These are phyloP conservation scores for Rotaria sp. DNA, from an alignment of 2,888 invertebrate species.

Conservation along the genomic window DNA sequence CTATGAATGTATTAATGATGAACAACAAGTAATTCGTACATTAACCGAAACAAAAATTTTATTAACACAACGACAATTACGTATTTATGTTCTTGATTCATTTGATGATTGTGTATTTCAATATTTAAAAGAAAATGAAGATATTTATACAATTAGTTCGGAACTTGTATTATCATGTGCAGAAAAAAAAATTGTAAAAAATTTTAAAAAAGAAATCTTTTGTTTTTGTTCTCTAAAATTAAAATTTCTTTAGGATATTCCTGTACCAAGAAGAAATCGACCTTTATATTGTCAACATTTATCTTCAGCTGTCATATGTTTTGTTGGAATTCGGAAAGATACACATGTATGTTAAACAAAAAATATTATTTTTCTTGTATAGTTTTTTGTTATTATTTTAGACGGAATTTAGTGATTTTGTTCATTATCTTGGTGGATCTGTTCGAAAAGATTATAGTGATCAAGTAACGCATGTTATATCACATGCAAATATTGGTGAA, in stretches of 20 bases:
- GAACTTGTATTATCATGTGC: slow-evolving; percentile 24
- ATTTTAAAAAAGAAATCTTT: too few species aligned
- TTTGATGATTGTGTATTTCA: slow-evolving; percentile 29
- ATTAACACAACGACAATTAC: slow-evolving; percentile 6
- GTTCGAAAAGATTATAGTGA: slow-evolving; percentile 81
- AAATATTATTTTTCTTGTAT: not conserved
- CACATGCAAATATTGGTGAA: slow-evolving; percentile 77
- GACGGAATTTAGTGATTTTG: slow-evolving; percentile 60
- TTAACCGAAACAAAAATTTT: not conserved
- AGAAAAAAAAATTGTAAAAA: slow-evolving; percentile 2
- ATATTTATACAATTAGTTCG: slow-evolving; percentile 19
- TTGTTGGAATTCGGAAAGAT: not conserved
- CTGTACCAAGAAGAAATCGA: not conserved
- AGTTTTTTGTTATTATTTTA: not conserved
- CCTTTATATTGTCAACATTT: slow-evolving; percentile 12
- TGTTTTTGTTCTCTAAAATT: too few species aligned
- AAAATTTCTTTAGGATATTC: not conserved
- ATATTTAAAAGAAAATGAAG: slow-evolving; percentile 2
- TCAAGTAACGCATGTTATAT: slow-evolving; percentile 80
- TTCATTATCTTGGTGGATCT: slow-evolving; percentile 92
- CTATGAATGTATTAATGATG: slow-evolving; percentile 7
- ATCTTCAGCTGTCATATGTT: slow-evolving; percentile 5
- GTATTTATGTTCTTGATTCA: slow-evolving; percentile 1
- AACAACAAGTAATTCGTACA: not conserved
- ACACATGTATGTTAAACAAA: not conserved